phyloP scores from a whole-genome alignment of 2,797 vertebrate genomes.

The Muscicapa striata region DNA sequence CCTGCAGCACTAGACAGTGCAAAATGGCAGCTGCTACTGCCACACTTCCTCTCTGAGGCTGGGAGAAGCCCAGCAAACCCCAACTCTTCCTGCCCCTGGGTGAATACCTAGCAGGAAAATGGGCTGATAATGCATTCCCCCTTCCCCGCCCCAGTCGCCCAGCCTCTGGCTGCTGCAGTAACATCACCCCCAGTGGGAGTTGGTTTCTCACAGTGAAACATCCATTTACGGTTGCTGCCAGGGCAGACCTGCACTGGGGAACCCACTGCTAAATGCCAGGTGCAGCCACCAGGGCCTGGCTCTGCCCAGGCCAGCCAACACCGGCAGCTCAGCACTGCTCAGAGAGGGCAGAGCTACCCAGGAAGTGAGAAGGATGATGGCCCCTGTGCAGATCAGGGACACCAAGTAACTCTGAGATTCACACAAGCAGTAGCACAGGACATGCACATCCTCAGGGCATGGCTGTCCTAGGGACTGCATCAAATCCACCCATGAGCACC shows the following conservation, averaged over 20 bases:
- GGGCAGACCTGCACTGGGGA: neutral
- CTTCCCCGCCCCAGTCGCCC: neutral
- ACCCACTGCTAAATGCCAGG: neutral
- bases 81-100: fast-evolving
- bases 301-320: neutral
- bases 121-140: fast-evolving
- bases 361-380: fast-evolving
- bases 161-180: neutral
- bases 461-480: neutral
- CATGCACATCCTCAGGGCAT: fast-evolving
- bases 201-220: neutral
- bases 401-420: neutral
- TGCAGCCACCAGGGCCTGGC: fast-evolving
- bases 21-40: neutral
- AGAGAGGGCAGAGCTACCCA: neutral
- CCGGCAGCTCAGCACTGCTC: neutral
- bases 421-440: neutral
- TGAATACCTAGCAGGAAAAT: neutral
- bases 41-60: neutral
- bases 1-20: neutral
- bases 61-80: neutral
- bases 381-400: fast-evolving
- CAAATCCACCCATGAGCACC: neutral
- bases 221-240: fast-evolving
- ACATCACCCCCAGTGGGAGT: neutral